Evolutionary conservation across 2,888 invertebrate species (phyloP).

Genomic region (Saturnia pavonia): DNA sequence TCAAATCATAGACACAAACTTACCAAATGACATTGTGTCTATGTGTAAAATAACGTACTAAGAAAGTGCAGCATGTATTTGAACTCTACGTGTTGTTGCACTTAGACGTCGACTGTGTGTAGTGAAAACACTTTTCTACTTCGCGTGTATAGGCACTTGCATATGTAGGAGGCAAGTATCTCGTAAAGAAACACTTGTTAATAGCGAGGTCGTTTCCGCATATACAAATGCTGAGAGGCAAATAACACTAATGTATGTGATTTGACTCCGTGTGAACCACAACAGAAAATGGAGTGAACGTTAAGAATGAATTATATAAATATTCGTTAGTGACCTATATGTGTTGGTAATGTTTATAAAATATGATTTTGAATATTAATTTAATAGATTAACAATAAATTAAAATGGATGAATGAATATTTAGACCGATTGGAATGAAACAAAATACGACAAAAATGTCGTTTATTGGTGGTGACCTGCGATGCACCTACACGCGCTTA

Average conservation of each 20-base stretch:
- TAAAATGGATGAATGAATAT: not conserved
- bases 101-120: constrained; percentile 43
- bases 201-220: constrained; percentile 79
- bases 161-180: constrained; percentile 74
- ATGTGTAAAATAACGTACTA: constrained; percentile 20
- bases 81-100: constrained; percentile 20
- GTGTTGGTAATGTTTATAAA: not conserved
- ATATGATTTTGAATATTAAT: no score
- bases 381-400: not conserved
- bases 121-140: constrained; percentile 68
- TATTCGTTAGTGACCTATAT: not conserved
- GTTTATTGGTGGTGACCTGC: constrained; percentile 45
- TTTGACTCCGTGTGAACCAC: constrained; percentile 70
- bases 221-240: constrained; percentile 71
- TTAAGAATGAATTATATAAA: not conserved
- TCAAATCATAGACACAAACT: constrained; percentile 27
- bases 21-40: not conserved
- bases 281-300: not conserved
- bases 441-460: constrained; percentile 35
- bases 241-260: constrained; percentile 68
- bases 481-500: constrained; percentile 66
- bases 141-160: constrained; percentile 48
- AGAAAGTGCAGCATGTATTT: constrained; percentile 48
- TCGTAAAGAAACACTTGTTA: constrained; percentile 78
- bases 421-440: constrained; percentile 14